A percentile compares a stretch with the other conserved stretches of the same genome.
Evolutionary conservation across 1,140 invertebrate species (phyloP).

Genomic region (Helicorthomorpha holstii): DNA sequence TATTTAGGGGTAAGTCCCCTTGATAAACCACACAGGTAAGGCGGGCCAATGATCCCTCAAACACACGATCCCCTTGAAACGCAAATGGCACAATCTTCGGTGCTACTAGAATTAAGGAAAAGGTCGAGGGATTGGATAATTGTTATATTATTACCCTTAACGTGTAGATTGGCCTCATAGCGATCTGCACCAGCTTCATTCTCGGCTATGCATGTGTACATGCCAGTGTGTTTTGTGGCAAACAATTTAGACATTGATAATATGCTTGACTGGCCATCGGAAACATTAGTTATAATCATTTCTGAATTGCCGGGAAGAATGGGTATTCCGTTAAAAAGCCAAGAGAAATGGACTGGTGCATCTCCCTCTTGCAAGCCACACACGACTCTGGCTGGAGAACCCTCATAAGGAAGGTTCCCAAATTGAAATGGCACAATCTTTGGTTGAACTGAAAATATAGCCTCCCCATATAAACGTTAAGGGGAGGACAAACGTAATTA

Average conservation of each 20-base stretch:
- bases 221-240: constrained; percentile 31
- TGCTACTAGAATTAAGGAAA: no score
- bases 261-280: constrained; percentile 42
- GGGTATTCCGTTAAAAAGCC: constrained; percentile 42
- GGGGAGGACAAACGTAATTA: not conserved
- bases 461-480: no score
- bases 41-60: constrained; percentile 50
- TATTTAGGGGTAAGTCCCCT: constrained; percentile 37
- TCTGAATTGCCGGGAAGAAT: not conserved
- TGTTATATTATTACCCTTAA: constrained; percentile 27
- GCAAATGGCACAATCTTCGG: constrained; percentile 10
- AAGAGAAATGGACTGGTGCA: constrained; percentile 44
- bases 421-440: constrained; percentile 35
- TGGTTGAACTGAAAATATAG: constrained; percentile 16
- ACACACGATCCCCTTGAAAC: constrained; percentile 39
- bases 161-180: constrained; percentile 29
- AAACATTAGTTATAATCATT: constrained; percentile 38
- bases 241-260: constrained; percentile 34
- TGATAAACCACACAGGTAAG: constrained; percentile 48
- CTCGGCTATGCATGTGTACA: constrained; percentile 35
- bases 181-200: constrained; percentile 30
- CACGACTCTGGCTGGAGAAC: constrained; percentile 1
- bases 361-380: constrained; percentile 29
- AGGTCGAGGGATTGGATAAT: not conserved
- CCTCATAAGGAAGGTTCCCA: constrained; percentile 16